These are phyloP conservation scores for Microcebus lehilahytsara DNA, from an alignment of 2,113 vertebrate species.

Conservation along the genomic window DNA sequence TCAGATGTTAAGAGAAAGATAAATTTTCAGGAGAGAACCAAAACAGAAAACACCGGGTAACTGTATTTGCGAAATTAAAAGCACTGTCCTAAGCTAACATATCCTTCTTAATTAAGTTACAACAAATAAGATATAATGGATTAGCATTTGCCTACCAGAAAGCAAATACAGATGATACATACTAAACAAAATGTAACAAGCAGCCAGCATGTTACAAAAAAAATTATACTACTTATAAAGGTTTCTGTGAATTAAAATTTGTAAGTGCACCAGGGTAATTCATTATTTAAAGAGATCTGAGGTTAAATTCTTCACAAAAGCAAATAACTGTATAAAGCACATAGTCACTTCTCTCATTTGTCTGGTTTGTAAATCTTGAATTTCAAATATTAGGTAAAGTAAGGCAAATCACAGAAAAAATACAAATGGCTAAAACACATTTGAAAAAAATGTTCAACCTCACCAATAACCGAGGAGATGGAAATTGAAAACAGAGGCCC, in stretches of 20 bases:
- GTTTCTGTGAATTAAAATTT: background rate
- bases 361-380: background rate
- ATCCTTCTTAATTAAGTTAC: background rate
- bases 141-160: background rate
- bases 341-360: background rate
- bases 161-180: background rate
- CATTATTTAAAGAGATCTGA: background rate
- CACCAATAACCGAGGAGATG: background rate
- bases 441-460: background rate
- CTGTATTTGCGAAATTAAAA: background rate
- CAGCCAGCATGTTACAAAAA: background rate
- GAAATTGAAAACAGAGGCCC: background rate
- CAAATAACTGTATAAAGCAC: background rate
- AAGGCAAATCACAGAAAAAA: slow-evolving; percentile 9
- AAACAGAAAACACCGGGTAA: background rate
- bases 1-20: background rate
- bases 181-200: background rate
- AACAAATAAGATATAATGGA: background rate
- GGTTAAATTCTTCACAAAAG: background rate
- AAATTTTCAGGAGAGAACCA: background rate
- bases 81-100: background rate
- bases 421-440: background rate
- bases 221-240: background rate
- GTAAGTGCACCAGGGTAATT: background rate
- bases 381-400: background rate